Evolutionary conservation across 2,888 invertebrate genomes (phyloP).

Genomic region (Rhingia campestris): DNA sequence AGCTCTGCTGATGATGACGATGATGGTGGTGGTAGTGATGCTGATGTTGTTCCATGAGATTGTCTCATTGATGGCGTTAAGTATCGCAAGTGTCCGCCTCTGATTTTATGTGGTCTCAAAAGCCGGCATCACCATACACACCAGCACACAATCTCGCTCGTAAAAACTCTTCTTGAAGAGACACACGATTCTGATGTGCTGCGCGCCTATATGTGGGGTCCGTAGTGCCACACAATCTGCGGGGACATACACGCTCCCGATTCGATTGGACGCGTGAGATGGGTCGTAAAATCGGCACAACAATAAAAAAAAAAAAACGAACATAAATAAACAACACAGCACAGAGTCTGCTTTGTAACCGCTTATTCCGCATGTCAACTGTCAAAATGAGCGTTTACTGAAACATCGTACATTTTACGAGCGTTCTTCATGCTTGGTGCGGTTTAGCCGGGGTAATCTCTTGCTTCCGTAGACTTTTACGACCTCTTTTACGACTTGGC

Average conservation of each 20-base stretch:
- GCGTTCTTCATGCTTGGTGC: slow-evolving; percentile 40
- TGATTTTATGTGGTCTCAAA: slow-evolving; percentile 63
- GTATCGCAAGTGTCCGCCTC: slow-evolving; percentile 67
- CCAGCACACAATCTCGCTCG: slow-evolving; percentile 35
- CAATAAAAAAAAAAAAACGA: slow-evolving; percentile 18
- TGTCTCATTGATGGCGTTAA: slow-evolving; percentile 57
- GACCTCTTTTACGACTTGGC: slow-evolving; percentile 82
- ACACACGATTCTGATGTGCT: slow-evolving; percentile 50
- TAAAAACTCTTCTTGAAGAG: slow-evolving; percentile 62
- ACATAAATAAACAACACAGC: slow-evolving; percentile 19
- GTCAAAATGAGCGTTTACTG: slow-evolving; percentile 58
- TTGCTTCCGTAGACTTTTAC: slow-evolving; percentile 77
- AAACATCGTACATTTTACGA: slow-evolving; percentile 44
- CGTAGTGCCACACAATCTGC: neutral
- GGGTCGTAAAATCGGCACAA: slow-evolving; percentile 61
- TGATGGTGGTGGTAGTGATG: slow-evolving; percentile 27
- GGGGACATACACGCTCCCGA: slow-evolving; percentile 40
- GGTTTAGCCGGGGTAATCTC: slow-evolving; percentile 61
- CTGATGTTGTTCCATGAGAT: slow-evolving; percentile 30
- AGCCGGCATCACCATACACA: slow-evolving; percentile 34
- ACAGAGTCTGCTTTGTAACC: slow-evolving; percentile 46
- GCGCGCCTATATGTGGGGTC: slow-evolving; percentile 32
- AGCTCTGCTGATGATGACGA: neutral
- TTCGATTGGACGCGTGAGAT: slow-evolving; percentile 60
- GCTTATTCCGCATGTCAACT: slow-evolving; percentile 65